A percentile compares a stretch with the other conserved stretches of the same genome.
These are phyloP conservation scores for Alaudala cheleensis DNA, from an alignment of 2,113 vertebrate genomes.

Conservation along the genomic window DNA sequence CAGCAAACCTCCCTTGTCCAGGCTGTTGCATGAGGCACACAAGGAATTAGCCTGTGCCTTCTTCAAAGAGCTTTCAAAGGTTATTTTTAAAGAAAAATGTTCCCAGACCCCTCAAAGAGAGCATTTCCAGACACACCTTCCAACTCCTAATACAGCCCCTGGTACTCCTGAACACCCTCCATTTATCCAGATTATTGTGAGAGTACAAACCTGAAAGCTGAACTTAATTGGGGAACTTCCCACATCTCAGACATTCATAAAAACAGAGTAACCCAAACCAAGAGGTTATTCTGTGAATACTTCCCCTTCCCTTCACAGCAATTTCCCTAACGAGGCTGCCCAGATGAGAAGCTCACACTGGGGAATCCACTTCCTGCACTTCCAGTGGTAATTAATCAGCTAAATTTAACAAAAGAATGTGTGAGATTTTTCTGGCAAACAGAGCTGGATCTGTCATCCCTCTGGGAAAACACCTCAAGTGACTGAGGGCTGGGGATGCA, in stretches of 20 bases:
- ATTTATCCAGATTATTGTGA: background rate
- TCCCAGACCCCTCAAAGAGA: background rate
- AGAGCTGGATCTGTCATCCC: background rate
- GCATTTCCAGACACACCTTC: background rate
- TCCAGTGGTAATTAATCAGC: background rate
- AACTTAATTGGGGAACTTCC: background rate
- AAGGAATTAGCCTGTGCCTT: background rate
- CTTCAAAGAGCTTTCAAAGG: background rate
- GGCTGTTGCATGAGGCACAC: background rate
- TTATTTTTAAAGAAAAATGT: background rate
- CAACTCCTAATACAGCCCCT: background rate
- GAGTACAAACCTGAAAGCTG: background rate
- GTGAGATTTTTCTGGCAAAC: background rate
- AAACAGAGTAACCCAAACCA: background rate
- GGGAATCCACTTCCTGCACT: background rate
- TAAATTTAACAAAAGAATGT: conserved; percentile 2
- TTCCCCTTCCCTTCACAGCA: background rate
- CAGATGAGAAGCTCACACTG: background rate
- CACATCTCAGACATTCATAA: background rate
- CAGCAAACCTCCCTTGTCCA: background rate
- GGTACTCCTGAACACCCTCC: background rate
- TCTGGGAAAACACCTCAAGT: background rate
- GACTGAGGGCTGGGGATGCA: background rate
- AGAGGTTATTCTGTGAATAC: background rate
- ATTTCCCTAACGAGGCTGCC: background rate